phyloP scores from a whole-genome alignment of 2,113 vertebrate genomes.

The Rynchops niger region DNA sequence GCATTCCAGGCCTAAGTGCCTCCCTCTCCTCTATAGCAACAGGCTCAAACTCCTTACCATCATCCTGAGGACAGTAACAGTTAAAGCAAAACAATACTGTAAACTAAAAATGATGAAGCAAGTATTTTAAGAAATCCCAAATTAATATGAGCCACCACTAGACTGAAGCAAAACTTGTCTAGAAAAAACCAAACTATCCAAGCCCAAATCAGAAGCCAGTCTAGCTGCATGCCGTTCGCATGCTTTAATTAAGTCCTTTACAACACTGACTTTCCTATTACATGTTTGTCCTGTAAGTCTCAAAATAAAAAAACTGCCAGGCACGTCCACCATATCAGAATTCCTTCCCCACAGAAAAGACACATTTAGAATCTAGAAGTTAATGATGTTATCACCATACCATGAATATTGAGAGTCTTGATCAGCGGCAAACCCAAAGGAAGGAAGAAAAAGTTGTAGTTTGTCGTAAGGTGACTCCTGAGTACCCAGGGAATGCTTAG shows the following conservation, averaged over 20 bases:
- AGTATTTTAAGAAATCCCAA: background rate
- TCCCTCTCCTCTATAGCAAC: background rate
- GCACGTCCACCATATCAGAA: background rate
- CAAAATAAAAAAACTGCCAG: background rate
- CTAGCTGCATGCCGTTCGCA: background rate
- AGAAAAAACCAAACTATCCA: background rate
- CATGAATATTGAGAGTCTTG: background rate
- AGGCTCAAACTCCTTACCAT: background rate
- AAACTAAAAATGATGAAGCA: background rate
- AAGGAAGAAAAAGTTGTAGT: background rate
- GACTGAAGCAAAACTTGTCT: background rate
- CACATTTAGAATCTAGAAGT: background rate
- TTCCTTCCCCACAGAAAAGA: background rate
- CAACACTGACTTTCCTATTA: background rate
- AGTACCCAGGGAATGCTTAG: background rate
- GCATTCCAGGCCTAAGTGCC: background rate
- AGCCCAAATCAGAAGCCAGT: background rate
- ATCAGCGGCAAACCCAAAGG: background rate
- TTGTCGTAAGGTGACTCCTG: background rate
- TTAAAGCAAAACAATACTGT: background rate
- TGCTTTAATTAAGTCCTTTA: background rate
- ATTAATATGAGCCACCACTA: background rate
- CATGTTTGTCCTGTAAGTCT: background rate
- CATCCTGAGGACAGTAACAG: background rate
- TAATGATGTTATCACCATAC: background rate